These are phyloP conservation scores for Ascidia mentula DNA, from an alignment of 23 tunicate genomes.

Conservation along the genomic window DNA sequence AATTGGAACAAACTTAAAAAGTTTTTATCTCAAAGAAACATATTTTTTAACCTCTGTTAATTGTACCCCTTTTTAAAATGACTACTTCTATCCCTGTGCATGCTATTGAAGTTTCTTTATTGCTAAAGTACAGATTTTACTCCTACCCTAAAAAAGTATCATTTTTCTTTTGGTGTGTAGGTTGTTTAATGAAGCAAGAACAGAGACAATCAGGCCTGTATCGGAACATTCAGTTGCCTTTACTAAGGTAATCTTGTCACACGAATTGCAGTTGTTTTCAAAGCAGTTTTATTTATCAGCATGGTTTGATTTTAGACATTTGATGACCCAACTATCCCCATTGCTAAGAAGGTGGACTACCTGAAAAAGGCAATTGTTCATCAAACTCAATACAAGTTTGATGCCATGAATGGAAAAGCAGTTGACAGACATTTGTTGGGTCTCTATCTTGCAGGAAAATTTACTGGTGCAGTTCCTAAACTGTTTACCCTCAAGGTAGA, in stretches of 20 bases:
- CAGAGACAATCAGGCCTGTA: conserved; percentile 89
- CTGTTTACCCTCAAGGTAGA: conserved; percentile 62
- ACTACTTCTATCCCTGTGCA: too few species aligned
- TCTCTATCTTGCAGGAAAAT: conserved; percentile 73
- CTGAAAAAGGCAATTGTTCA: conserved; percentile 58
- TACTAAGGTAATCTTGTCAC: conserved; percentile 65
- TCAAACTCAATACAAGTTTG: conserved; percentile 79
- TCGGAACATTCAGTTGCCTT: conserved; percentile 75
- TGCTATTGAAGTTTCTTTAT: too few species aligned
- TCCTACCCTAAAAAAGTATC: too few species aligned
- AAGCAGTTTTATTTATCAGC: neutral
- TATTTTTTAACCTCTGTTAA: too few species aligned
- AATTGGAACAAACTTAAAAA: too few species aligned
- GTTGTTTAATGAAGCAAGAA: conserved; percentile 77
- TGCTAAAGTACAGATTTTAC: too few species aligned
- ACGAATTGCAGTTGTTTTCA: neutral
- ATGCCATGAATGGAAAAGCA: conserved; percentile 78
- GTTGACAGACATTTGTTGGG: conserved; percentile 90
- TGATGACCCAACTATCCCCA: conserved; percentile 53
- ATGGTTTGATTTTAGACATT: conserved; percentile 32
- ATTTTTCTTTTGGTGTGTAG: conserved; percentile 23
- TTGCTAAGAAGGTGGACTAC: conserved; percentile 24
- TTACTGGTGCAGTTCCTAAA: conserved; percentile 57
- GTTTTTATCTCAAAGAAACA: too few species aligned
- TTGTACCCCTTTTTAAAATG: too few species aligned